Evolutionary conservation across 2,113 vertebrate species (phyloP).

Genomic region (Alexandromys fortis): DNA sequence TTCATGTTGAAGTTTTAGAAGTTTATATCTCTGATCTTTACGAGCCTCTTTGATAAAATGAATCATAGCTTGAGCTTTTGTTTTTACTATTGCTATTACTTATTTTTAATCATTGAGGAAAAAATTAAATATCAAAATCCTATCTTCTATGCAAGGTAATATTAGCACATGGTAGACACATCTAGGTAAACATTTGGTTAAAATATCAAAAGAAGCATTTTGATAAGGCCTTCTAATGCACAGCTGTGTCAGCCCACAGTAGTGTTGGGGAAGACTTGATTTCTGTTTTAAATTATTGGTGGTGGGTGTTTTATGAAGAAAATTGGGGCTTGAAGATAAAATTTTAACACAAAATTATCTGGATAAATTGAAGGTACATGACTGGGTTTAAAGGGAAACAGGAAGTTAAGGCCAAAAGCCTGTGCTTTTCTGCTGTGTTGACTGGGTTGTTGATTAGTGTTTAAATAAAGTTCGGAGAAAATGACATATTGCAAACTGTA

Average conservation of each 20-base stretch:
- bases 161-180: neutral
- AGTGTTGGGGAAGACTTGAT: neutral
- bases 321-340: constrained; percentile 15
- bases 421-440: neutral
- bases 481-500: neutral
- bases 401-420: neutral
- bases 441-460: neutral
- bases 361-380: neutral
- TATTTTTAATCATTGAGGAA: constrained; percentile 46
- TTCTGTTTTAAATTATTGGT: constrained; percentile 61
- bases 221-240: neutral
- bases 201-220: constrained; percentile 4
- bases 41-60: constrained; percentile 55
- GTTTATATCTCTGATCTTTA: constrained; percentile 7
- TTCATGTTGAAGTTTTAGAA: neutral
- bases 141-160: neutral
- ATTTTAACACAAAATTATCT: constrained; percentile 6
- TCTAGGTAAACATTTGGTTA: constrained; percentile 45
- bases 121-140: constrained; percentile 60
- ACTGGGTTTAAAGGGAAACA: neutral
- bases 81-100: neutral
- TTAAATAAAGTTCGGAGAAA: neutral
- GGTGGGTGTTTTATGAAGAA: neutral
- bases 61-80: neutral
- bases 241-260: neutral